Conservation (phyloP, 2,113 vertebrate genomes). For the Nicator chloris region DNA sequence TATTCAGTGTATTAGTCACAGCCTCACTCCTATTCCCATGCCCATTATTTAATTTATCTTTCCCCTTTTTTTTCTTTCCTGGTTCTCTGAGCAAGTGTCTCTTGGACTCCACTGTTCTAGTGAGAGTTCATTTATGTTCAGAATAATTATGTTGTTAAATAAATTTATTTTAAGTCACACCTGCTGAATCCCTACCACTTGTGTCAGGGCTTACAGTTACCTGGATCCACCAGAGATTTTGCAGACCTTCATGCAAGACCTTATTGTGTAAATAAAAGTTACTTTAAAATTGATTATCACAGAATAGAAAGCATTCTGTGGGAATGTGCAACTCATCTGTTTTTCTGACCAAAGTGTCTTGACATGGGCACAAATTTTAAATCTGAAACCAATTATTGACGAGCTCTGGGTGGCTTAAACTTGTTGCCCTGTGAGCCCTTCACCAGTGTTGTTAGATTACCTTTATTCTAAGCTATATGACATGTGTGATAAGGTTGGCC, state of each 20-base stretch:
- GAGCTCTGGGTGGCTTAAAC: not conserved
- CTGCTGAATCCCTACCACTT: not conserved
- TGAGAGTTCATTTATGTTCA: not conserved
- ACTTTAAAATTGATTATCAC: not conserved
- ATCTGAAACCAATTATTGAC: not conserved
- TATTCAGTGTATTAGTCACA: not conserved
- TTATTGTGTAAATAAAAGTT: not conserved
- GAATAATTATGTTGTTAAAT: not conserved
- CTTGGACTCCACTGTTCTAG: not conserved
- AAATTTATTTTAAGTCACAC: not conserved
- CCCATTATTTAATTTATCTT: not conserved
- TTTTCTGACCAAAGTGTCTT: not conserved
- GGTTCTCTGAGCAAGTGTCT: not conserved
- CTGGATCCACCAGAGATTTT: not conserved
- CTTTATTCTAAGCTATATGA: not conserved
- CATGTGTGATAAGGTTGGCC: not conserved
- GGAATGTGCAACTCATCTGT: not conserved
- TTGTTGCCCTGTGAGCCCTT: not conserved
- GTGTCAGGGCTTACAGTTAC: fast-evolving
- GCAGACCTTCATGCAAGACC: not conserved
- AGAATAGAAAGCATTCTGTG: not conserved
- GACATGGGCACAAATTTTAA: not conserved
- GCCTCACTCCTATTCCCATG: not conserved
- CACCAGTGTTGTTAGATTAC: not conserved
- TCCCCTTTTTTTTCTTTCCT: fast-evolving